Conservation (phyloP, 2,888 invertebrate species). For the Bembecia ichneumoniformis region DNA sequence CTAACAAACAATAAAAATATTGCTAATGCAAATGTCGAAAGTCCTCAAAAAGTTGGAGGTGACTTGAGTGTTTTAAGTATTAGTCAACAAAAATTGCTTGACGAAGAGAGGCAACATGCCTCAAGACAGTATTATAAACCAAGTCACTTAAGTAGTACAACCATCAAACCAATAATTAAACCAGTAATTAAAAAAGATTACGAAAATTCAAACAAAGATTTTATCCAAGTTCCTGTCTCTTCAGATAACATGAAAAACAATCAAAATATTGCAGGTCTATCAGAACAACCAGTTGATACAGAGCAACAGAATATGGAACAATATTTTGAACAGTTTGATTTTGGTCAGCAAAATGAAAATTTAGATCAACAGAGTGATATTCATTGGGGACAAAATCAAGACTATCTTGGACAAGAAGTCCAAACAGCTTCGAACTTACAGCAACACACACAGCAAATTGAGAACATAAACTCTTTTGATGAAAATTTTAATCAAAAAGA, state of each 20-base stretch:
- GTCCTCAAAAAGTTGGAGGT: slow-evolving; percentile 1
- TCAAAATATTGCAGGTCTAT: slow-evolving; percentile 6
- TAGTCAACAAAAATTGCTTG: slow-evolving; percentile 8
- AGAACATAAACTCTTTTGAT: slow-evolving; percentile 13
- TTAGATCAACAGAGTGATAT: slow-evolving; percentile 14
- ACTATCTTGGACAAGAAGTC: slow-evolving; percentile 5
- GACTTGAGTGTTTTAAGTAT: slow-evolving; percentile 7
- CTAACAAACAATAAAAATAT: slow-evolving; percentile 1
- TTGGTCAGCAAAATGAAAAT: slow-evolving; percentile 18
- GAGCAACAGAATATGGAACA: slow-evolving; percentile 14
- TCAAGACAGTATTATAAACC: not conserved
- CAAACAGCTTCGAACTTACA: slow-evolving; percentile 4
- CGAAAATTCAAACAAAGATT: too few species aligned
- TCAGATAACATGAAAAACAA: not conserved
- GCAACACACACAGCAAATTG: slow-evolving; percentile 14
- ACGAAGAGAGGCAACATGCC: slow-evolving; percentile 9
- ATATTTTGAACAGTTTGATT: slow-evolving; percentile 12
- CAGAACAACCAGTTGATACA: slow-evolving; percentile 9
- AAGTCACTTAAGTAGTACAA: not conserved
- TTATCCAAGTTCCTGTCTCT: too few species aligned
- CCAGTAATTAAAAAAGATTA: too few species aligned
- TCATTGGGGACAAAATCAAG: slow-evolving; percentile 1
- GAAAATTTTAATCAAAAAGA: slow-evolving; percentile 8
- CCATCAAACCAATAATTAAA: too few species aligned
- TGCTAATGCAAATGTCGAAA: slow-evolving; percentile 2